Conservation (phyloP, 2,113 vertebrate genomes). For the Phyllostomus discolor region DNA sequence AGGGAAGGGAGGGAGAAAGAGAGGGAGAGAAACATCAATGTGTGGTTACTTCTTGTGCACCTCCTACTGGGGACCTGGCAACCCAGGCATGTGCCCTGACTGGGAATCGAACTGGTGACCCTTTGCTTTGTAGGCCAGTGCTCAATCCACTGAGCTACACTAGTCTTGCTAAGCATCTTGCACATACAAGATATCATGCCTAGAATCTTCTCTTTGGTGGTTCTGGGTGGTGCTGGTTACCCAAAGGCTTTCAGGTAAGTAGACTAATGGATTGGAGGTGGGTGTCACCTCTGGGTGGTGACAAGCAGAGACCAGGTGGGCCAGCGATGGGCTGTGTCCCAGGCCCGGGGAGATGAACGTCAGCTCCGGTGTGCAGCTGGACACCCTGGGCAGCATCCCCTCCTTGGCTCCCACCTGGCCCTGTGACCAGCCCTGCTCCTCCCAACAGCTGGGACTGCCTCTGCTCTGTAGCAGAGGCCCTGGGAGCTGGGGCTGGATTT, state of each 20-base stretch:
- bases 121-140: no score
- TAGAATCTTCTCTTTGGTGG: fast-evolving
- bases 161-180: no score
- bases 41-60: no score
- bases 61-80: no score
- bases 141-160: no score
- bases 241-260: neutral
- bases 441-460: neutral
- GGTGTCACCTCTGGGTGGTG: neutral
- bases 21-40: no score
- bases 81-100: no score
- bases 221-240: neutral
- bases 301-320: neutral
- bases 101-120: no score
- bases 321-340: no score
- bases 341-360: neutral
- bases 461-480: neutral
- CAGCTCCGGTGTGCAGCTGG: fast-evolving
- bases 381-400: fast-evolving
- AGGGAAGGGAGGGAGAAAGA: no score
- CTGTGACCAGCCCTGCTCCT: neutral
- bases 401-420: neutral
- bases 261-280: neutral
- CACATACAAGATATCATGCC: neutral
- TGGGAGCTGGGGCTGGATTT: neutral